Percentiles rank a stretch among this genome's conserved stretches.
Evolutionary conservation across 2,797 vertebrate genomes (phyloP).

Genomic region (Chromobotia macracanthus): DNA sequence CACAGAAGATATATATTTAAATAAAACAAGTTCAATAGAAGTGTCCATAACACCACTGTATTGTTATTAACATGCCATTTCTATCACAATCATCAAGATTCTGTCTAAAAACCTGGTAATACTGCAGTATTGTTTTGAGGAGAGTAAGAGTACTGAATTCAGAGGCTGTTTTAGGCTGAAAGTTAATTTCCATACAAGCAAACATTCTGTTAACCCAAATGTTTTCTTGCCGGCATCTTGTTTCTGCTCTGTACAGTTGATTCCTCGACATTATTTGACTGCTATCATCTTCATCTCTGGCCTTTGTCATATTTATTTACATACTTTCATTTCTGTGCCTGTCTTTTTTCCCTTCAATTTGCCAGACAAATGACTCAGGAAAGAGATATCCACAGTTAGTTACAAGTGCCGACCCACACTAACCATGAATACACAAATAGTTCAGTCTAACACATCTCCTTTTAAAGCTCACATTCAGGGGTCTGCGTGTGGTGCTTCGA

Average conservation of each 20-base stretch:
- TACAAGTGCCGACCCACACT: conserved; percentile 8
- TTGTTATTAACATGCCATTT: no score
- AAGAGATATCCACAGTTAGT: neutral
- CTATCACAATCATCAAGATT: no score
- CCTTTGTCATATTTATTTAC: conserved; percentile 22
- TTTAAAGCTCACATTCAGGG: conserved; percentile 19
- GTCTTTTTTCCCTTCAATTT: conserved; percentile 5
- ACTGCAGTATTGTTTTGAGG: no score
- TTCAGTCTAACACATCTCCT: conserved; percentile 1
- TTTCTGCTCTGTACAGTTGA: neutral
- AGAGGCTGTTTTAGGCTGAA: neutral
- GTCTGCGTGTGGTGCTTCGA: conserved; percentile 7
- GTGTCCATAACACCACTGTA: no score
- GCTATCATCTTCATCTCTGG: conserved; percentile 17
- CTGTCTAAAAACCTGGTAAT: no score
- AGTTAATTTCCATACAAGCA: conserved; percentile 15
- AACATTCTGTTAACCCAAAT: neutral
- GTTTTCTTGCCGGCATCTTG: neutral
- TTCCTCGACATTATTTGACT: conserved; percentile 30
- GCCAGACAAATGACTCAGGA: conserved; percentile 34
- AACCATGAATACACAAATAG: conserved; percentile 20
- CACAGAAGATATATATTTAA: no score
- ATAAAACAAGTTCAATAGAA: no score
- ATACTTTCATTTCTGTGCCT: neutral
- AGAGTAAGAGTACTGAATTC: no score